Base-by-base conservation (phyloP, 2,113 vertebrate genomes). In the Notiomystis cincta region DNA sequence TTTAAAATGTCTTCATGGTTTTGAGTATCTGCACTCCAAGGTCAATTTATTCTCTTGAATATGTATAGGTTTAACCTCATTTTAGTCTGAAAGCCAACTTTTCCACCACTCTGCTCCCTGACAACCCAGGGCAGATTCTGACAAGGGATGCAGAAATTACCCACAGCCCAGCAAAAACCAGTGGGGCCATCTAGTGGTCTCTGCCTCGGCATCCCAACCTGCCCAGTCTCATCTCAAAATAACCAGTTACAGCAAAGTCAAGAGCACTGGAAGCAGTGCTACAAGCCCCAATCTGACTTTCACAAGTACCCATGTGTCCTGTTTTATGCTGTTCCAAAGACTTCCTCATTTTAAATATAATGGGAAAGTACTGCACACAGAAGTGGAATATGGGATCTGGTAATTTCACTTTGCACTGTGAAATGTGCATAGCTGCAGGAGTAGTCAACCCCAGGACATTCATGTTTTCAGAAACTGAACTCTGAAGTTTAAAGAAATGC, bases 121-220 rank as follows among this genome's bases (percentile, higher is more conserved):
- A 37, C 27, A 62, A 62, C 5, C 35, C 31, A 7, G 57, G 67
- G 18, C 64, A 87, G 47, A 65, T 60, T 89, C 67, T 90, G 38
- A 35, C 27, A 53, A 65, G 33, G 14, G 60, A 47, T 60, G 53
- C 65, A 51, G n/a, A 67, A 96, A 92, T 60, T 92, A 42, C 93
- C 95, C 93, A 75, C 7, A 27, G 33, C 2, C 81, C 62, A 76
- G 10, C 20, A 93, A 93, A 82, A 96, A 88, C 8, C 56, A 44
- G 88, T 84, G 93, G 92, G 89, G 93, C 95, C 95, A 96, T 60
- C 96, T 97, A 95, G 88, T 94, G 93, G 95, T 67, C 60, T 91
- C 51, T 70, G 22, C 19, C 42, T 66, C 27, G 1, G n/a, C 37
- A 48, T 17, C 62, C 90, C 83, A 66, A n/a, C n/a, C 37, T 51